A percentile compares a stretch with the other conserved stretches of the same genome.
These are phyloP conservation scores for Paracanthobrama guichenoti DNA, from an alignment of 2,113 vertebrate species.

Conservation along the genomic window DNA sequence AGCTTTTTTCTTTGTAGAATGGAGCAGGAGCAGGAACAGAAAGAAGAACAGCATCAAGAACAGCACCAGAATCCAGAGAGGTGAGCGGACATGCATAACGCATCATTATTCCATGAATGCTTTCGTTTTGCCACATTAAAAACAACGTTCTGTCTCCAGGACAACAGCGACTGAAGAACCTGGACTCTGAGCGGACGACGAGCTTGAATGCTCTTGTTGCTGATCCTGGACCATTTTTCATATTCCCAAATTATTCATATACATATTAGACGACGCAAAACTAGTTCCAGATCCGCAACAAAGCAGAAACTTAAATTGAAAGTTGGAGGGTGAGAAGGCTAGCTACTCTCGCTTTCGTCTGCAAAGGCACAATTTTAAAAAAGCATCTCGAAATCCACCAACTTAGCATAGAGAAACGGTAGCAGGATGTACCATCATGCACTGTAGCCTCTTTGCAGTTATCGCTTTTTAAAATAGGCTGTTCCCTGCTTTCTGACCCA, in stretches of 20 bases:
- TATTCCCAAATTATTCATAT: not conserved
- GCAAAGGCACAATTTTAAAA: conserved; percentile 14
- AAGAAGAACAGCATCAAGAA: conserved; percentile 64
- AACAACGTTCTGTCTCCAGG: conserved; percentile 24
- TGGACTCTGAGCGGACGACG: conserved; percentile 11
- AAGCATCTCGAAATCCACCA: conserved; percentile 23
- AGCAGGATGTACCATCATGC: conserved; percentile 19
- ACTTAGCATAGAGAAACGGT: conserved; percentile 7
- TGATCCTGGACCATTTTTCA: conserved; percentile 26
- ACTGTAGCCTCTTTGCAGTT: conserved; percentile 17
- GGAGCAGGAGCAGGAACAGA: conserved; percentile 70
- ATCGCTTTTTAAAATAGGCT: not conserved
- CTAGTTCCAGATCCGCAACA: conserved; percentile 33
- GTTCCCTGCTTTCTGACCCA: conserved; percentile 14
- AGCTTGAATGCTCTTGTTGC: conserved; percentile 1
- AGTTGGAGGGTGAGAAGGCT: not conserved
- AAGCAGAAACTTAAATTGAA: not conserved
- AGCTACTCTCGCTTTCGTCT: conserved; percentile 7
- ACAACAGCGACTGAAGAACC: conserved; percentile 31
- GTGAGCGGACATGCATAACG: conserved; percentile 54
- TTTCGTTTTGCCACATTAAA: not conserved
- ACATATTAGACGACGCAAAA: not conserved
- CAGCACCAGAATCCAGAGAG: conserved; percentile 66
- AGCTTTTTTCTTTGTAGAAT: conserved; percentile 65
- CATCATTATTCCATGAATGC: not conserved